Percentiles rank a stretch among this genome's conserved stretches.
These are phyloP conservation scores for Triops cancriformis DNA, from an alignment of 1,140 invertebrate genomes.

Conservation along the genomic window DNA sequence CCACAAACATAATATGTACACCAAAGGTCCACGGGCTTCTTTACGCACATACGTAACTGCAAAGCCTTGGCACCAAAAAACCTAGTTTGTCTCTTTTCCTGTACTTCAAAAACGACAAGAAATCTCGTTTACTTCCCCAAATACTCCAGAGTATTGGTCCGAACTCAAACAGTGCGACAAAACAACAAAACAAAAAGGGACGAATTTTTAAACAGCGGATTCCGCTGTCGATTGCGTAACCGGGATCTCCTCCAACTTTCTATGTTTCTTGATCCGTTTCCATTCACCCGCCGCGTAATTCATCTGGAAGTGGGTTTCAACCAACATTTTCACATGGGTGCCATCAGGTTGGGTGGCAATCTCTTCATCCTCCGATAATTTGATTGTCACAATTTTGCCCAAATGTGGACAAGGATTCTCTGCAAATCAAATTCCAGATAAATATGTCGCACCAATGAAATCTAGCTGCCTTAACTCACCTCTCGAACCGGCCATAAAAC, in stretches of 20 bases:
- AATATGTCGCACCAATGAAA: neutral
- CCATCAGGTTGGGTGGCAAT: constrained; percentile 65
- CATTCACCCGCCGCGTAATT: constrained; percentile 91
- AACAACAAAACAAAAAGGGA: neutral
- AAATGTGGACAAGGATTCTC: constrained; percentile 91
- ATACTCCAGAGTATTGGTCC: constrained; percentile 1
- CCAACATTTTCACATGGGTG: constrained; percentile 61
- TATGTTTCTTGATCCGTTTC: constrained; percentile 74
- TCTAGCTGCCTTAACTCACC: constrained; percentile 45
- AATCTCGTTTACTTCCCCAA: neutral
- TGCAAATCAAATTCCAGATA: constrained; percentile 41
- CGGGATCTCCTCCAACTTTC: constrained; percentile 29
- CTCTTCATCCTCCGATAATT: constrained; percentile 79
- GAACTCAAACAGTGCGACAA: neutral
- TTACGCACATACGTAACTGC: neutral
- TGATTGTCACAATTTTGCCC: constrained; percentile 85
- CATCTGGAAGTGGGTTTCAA: constrained; percentile 93
- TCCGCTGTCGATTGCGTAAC: neutral
- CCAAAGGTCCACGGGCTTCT: neutral
- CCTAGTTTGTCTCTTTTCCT: neutral
- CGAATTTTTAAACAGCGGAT: neutral
- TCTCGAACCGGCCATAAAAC: constrained; percentile 94
- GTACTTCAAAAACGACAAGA: neutral
- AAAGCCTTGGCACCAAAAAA: neutral
- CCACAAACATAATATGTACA: too few relatives aligned